Percentiles rank a stretch among this genome's conserved stretches.
Conservation (phyloP, 2,113 vertebrate genomes). For the Calypte anna region DNA sequence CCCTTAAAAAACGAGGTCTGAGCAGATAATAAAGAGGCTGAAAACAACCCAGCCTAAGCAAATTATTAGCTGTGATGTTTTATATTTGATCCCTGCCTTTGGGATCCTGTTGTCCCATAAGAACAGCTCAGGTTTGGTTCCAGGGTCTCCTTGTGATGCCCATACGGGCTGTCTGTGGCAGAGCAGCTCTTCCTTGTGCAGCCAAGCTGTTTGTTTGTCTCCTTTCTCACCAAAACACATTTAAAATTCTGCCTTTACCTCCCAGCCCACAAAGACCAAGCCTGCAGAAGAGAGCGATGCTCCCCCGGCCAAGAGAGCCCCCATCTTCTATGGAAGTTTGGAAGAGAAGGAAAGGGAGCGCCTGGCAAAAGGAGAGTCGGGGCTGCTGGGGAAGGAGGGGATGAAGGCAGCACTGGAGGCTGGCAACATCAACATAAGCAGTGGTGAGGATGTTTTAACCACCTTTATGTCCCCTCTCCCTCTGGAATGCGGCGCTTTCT, state of each 20-base stretch:
- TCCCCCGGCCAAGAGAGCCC: conserved; percentile 80
- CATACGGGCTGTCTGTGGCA: accelerated
- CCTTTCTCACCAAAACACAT: not conserved
- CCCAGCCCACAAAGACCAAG: conserved; percentile 71
- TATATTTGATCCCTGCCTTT: accelerated
- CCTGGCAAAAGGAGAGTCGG: conserved; percentile 73
- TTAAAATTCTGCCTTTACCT: not conserved
- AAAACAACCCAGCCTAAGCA: accelerated
- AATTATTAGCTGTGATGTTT: accelerated
- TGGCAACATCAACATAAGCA: conserved; percentile 95
- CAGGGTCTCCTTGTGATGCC: accelerated
- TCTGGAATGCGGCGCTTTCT: accelerated
- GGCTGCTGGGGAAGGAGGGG: conserved; percentile 78
- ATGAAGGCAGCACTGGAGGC: conserved; percentile 91
- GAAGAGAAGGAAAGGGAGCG: conserved; percentile 93
- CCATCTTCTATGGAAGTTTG: conserved; percentile 94
- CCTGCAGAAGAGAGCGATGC: conserved; percentile 85
- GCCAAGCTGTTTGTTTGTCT: not conserved
- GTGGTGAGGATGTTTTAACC: conserved; percentile 77
- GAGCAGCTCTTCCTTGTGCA: accelerated
- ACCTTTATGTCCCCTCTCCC: accelerated
- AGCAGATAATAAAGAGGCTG: accelerated
- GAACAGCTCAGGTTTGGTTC: accelerated
- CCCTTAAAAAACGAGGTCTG: accelerated
- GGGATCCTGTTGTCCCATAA: accelerated